Conservation (phyloP, 2,888 invertebrate genomes). For the Acanthopleura granulata region DNA sequence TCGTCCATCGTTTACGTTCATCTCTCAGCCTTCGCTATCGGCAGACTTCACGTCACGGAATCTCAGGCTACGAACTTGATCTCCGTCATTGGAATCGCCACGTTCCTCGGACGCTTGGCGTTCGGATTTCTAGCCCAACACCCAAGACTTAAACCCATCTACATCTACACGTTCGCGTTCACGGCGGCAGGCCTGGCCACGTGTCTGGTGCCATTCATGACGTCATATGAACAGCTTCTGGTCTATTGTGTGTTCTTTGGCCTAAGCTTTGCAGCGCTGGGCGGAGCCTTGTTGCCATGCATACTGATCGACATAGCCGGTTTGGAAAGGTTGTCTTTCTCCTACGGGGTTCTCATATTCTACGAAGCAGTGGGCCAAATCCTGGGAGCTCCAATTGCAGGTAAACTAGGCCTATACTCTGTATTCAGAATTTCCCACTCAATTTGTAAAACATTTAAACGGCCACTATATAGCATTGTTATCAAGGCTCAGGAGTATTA, state of each 20-base stretch:
- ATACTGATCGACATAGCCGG: conserved; percentile 17
- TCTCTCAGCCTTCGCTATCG: conserved; percentile 3
- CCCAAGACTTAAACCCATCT: not conserved
- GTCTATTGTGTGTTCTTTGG: conserved; percentile 15
- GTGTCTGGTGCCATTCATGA: not conserved
- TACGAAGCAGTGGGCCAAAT: conserved; percentile 21
- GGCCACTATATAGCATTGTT: too few relatives aligned
- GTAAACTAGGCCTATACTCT: not conserved
- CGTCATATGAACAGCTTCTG: not conserved
- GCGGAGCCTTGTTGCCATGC: conserved; percentile 21
- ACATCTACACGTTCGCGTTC: conserved; percentile 15
- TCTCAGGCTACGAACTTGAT: conserved; percentile 2
- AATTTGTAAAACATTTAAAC: too few relatives aligned
- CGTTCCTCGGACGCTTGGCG: conserved; percentile 1
- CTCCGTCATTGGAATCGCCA: conserved; percentile 18
- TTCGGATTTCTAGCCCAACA: conserved; percentile 17
- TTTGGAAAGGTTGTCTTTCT: conserved; percentile 17
- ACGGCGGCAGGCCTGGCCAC: conserved; percentile 14
- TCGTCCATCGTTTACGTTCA: conserved; percentile 23
- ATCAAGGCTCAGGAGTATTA: too few relatives aligned
- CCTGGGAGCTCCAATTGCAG: conserved; percentile 21
- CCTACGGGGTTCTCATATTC: conserved; percentile 20
- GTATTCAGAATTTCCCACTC: not conserved
- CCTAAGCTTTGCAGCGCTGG: conserved; percentile 18
- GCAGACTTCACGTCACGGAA: not conserved